Conservation (phyloP, 1,140 invertebrate species). For the Nephotettix cincticeps region DNA sequence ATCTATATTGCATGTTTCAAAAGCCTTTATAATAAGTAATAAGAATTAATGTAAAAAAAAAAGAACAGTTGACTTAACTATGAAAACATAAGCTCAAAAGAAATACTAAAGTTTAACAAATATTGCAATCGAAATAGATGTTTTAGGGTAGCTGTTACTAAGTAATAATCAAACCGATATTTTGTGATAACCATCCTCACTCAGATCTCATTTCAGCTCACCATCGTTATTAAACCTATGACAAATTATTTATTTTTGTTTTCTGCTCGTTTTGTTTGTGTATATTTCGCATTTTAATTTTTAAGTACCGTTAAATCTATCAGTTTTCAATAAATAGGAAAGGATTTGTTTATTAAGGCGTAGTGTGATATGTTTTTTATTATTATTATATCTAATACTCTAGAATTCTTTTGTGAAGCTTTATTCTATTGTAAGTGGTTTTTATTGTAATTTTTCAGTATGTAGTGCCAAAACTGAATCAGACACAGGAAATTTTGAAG, state of each 20-base stretch:
- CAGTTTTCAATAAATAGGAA: background rate
- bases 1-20: too few species aligned
- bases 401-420: slow-evolving; percentile 13
- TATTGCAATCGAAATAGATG: too few species aligned
- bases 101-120: too few species aligned
- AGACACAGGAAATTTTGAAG: background rate
- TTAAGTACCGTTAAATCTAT: background rate
- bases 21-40: too few species aligned
- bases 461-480: slow-evolving; percentile 17
- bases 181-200: background rate
- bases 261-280: slow-evolving; percentile 23
- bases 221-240: slow-evolving; percentile 21
- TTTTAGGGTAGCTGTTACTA: background rate
- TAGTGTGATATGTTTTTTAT: slow-evolving; percentile 7
- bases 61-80: too few species aligned
- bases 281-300: slow-evolving; percentile 23
- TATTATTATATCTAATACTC: slow-evolving; percentile 14
- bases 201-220: slow-evolving; percentile 14
- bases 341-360: background rate
- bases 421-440: slow-evolving; percentile 13
- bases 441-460: background rate
- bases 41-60: too few species aligned
- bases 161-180: slow-evolving; percentile 6
- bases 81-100: too few species aligned
- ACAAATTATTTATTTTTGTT: slow-evolving; percentile 23